Conservation (phyloP, 2,113 vertebrate genomes). For the human (Homo sapiens) region DNA sequence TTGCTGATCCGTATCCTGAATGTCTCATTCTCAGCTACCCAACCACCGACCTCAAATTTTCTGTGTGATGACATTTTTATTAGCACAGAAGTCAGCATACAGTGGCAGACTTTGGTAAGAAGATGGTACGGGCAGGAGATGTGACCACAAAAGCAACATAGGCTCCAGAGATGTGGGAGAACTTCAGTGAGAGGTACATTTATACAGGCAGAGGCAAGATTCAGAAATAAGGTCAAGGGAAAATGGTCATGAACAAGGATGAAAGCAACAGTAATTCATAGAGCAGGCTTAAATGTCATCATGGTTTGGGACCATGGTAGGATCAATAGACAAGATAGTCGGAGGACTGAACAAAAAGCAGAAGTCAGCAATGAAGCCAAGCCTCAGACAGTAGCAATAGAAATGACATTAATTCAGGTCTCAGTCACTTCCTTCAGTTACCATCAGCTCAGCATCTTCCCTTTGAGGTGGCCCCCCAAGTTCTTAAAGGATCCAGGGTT, state of each 20-base stretch:
- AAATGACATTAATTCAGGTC: conserved; percentile 7
- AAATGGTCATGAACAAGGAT: neutral
- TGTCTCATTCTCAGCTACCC: neutral
- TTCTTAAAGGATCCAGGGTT: conserved; percentile 22
- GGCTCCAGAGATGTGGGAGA: neutral
- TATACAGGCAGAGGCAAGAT: neutral
- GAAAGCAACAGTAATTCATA: neutral
- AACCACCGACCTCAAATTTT: neutral
- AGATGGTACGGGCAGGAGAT: neutral
- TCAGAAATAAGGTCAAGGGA: neutral
- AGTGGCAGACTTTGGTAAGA: neutral
- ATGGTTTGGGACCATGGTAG: neutral
- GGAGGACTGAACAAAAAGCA: conserved; percentile 33
- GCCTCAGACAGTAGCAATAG: neutral
- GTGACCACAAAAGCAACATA: neutral
- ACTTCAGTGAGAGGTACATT: neutral
- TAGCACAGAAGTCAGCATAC: neutral
- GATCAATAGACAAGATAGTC: conserved; percentile 24
- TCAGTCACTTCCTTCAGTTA: neutral
- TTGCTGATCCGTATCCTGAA: neutral
- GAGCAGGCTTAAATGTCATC: neutral
- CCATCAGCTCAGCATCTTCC: neutral
- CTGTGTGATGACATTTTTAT: conserved; percentile 18
- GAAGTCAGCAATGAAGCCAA: neutral
- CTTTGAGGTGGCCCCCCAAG: neutral